Evolutionary conservation across 2,888 invertebrate genomes (phyloP).

Genomic region (Thecophora atra): DNA sequence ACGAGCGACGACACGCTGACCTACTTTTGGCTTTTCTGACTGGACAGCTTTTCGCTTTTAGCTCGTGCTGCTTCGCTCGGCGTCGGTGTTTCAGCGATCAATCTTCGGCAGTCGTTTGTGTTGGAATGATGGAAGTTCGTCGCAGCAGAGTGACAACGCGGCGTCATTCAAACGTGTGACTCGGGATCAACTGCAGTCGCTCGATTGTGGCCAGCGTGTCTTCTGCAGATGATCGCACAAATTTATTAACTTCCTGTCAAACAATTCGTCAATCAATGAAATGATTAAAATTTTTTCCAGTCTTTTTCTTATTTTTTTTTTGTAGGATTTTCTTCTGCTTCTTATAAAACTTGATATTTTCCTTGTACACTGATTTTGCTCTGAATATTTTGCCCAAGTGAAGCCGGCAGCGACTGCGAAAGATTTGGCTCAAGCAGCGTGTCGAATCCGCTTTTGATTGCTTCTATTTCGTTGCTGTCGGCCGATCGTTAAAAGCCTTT

Average conservation of each 20-base stretch:
- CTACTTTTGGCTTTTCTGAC: conserved; percentile 56
- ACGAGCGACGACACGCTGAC: conserved; percentile 60
- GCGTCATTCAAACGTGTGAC: no score
- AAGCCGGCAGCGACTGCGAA: neutral
- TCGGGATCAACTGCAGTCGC: no score
- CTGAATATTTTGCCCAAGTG: no score
- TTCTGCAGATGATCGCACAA: neutral
- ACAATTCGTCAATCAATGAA: neutral
- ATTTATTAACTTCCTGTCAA: neutral
- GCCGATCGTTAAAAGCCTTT: neutral
- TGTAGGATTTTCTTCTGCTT: neutral
- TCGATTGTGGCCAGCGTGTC: no score
- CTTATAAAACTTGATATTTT: no score
- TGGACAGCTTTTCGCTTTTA: neutral
- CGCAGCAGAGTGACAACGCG: no score
- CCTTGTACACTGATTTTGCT: neutral
- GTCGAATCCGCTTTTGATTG: conserved; percentile 31
- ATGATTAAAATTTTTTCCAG: neutral
- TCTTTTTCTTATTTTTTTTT: neutral
- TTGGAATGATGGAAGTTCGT: no score
- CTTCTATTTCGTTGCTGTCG: neutral
- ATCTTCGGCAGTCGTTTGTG: conserved; percentile 10
- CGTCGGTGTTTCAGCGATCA: conserved; percentile 15
- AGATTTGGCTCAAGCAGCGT: conserved; percentile 27
- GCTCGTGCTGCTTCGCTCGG: neutral